Evolutionary conservation across 2,113 vertebrate species (phyloP), one percentile per base, ranked within the genome.

Genomic region (Lepisosteus oculatus): DNA sequence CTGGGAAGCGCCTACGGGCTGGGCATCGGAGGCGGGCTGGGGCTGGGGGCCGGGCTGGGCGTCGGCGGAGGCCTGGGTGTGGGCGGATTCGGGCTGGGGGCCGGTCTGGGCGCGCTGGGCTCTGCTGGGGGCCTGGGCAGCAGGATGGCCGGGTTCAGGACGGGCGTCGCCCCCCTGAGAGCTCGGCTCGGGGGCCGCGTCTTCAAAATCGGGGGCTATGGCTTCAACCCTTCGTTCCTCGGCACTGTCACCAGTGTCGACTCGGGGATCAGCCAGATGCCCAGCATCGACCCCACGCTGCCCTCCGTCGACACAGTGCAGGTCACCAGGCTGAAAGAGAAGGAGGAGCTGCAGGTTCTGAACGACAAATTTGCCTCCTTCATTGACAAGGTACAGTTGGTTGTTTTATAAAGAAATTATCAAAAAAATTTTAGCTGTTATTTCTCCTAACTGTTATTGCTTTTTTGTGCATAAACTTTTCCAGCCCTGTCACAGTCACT

Each of bases 141-240:
- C 44, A 76, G 77, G 44, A 69, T 69, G 64, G 76, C 69, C 1
- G 76, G 77, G 42, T 67, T 81, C 15, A 78, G 78, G 43, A 78
- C 76, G 1, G 79, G 77, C 2, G 55, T 76, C 51, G 81, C 83
- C 17, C 72, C 75, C 0, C 79, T 87, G 5, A 83, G 68, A 55
- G 73, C 79, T 68, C 79, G 79, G 3, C 63, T 88, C 6, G 82
- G 80, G 0, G 85, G 84, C 3, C 73, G 79, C 3, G 72, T 81
- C 17, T 87, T 88, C 63, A 85, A 85, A 67, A 74, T 87, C 5
- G 83, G 86, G 61, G 77, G 75, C 57, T 88, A 86, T 61, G 86
- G 85, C 43, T 78, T 71, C 55, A 80, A 80, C 63, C 81, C 82
- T 2, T 75, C 83, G n/a, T 85, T 88, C 71, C 44, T 87, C 3